phyloP scores from a whole-genome alignment of 2,113 vertebrate genomes.

The Phrynosoma platyrhinos region DNA sequence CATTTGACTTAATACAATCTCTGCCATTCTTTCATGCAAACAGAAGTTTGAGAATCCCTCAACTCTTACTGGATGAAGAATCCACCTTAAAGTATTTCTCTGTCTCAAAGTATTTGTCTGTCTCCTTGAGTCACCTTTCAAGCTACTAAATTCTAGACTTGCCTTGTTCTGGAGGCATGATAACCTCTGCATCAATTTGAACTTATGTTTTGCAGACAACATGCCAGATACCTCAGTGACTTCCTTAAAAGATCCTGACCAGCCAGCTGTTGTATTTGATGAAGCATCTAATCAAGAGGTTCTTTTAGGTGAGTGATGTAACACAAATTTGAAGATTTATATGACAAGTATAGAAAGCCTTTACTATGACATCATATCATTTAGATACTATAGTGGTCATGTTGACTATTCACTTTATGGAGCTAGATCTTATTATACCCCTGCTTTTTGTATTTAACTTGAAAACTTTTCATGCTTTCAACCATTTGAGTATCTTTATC shows the following conservation, averaged over 20 bases:
- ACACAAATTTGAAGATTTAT: neutral
- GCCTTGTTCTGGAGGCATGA: neutral
- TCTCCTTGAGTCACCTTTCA: neutral
- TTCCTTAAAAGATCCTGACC: conserved; percentile 59
- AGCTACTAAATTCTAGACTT: neutral
- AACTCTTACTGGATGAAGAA: neutral
- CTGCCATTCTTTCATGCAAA: neutral
- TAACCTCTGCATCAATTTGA: neutral
- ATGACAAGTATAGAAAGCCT: neutral
- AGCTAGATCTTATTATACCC: neutral
- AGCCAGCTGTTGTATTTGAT: conserved; percentile 67
- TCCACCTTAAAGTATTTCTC: neutral
- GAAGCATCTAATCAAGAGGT: conserved; percentile 64
- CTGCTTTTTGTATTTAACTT: neutral
- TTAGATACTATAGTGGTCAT: neutral
- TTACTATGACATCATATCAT: neutral
- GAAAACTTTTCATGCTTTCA: neutral
- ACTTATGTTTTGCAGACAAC: conserved; percentile 60
- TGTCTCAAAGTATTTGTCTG: neutral
- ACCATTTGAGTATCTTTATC: neutral
- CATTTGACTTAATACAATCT: neutral
- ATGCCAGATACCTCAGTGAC: conserved; percentile 21
- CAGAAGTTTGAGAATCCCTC: neutral
- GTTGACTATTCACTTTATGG: too few relatives aligned
- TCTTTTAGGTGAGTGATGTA: conserved; percentile 68